These are phyloP conservation scores for Stegastes partitus DNA, from an alignment of 2,113 vertebrate species.

Conservation along the genomic window DNA sequence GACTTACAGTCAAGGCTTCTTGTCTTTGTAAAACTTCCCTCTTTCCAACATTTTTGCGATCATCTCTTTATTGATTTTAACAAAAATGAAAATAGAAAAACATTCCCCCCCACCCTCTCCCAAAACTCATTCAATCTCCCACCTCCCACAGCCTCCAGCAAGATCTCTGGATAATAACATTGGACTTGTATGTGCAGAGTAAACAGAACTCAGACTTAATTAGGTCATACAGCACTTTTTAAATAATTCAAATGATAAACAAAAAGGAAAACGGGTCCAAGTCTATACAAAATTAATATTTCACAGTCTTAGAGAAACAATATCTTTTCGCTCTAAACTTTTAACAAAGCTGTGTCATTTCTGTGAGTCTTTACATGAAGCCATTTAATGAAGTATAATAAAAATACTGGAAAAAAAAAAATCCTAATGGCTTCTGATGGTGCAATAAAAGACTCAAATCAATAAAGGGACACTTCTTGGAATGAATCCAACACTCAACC, in stretches of 20 bases:
- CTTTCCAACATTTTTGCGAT: background rate
- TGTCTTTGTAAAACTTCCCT: background rate
- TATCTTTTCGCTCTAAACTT: slow-evolving; percentile 27
- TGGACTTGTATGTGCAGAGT: slow-evolving; percentile 3
- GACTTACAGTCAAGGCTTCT: background rate
- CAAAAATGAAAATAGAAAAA: background rate
- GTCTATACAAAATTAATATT: slow-evolving; percentile 30
- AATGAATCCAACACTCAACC: slow-evolving; percentile 57
- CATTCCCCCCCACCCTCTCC: background rate
- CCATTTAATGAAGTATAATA: slow-evolving; percentile 59
- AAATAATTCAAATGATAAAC: slow-evolving; percentile 45
- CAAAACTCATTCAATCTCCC: too few species aligned
- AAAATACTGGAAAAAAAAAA: slow-evolving; percentile 39
- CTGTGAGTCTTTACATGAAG: slow-evolving; percentile 20
- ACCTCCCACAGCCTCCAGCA: background rate
- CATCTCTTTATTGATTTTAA: slow-evolving; percentile 21
- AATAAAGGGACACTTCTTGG: slow-evolving; percentile 72
- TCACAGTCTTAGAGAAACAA: slow-evolving; percentile 14
- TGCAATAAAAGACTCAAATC: slow-evolving; percentile 73
- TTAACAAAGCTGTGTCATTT: slow-evolving; percentile 31
- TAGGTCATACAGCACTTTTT: background rate
- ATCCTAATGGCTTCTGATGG: slow-evolving; percentile 60
- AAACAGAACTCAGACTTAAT: slow-evolving; percentile 24
- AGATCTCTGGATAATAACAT: background rate
- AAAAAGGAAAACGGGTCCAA: slow-evolving; percentile 14